These are phyloP conservation scores for Sapajus apella DNA, from an alignment of 2,113 vertebrate species.

Conservation along the genomic window DNA sequence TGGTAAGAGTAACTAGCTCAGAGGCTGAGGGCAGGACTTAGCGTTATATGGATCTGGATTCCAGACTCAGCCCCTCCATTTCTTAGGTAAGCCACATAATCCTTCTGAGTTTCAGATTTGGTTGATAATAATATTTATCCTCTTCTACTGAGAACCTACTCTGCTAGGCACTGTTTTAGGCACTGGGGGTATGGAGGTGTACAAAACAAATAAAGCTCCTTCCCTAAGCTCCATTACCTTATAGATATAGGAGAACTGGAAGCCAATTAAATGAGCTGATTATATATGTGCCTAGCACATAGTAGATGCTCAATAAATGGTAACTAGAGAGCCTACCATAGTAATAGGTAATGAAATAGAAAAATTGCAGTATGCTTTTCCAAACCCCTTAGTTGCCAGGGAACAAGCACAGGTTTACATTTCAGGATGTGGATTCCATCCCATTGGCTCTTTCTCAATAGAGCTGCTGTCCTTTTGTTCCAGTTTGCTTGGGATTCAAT, in stretches of 20 bases:
- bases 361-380: background rate
- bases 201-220: background rate
- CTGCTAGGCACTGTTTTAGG: background rate
- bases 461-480: background rate
- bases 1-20: background rate
- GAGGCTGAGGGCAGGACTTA: background rate
- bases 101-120: background rate
- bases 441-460: background rate
- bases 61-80: background rate
- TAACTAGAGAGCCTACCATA: background rate
- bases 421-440: background rate
- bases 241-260: background rate
- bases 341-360: background rate
- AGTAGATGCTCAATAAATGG: background rate
- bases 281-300: accelerated
- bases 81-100: background rate
- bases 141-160: background rate
- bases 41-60: background rate
- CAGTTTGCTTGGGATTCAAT: background rate
- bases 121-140: background rate
- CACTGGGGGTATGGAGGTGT: background rate
- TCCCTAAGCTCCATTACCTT: background rate
- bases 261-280: background rate
- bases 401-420: background rate
- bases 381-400: background rate